Conservation (phyloP, 2,113 vertebrate genomes). For the Tangachromis dhanisi region DNA sequence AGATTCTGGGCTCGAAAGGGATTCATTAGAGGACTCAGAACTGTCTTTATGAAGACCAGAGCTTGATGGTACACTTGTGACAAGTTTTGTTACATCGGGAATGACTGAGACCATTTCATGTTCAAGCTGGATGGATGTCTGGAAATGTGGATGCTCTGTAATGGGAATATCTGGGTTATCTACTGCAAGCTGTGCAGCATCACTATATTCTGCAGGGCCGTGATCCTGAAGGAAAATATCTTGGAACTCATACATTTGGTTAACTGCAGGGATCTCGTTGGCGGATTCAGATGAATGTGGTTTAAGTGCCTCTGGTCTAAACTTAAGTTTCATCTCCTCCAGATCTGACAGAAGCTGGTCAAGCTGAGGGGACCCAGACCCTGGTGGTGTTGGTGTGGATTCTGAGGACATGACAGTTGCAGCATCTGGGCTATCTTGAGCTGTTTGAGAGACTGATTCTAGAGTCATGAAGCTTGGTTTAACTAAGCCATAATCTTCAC, state of each 20-base stretch:
- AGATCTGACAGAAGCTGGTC: constrained; percentile 42
- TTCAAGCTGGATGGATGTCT: background rate
- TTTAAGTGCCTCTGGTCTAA: background rate
- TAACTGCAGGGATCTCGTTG: background rate
- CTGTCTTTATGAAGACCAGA: background rate
- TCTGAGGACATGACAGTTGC: background rate
- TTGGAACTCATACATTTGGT: background rate
- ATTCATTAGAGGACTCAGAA: background rate
- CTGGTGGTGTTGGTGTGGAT: background rate
- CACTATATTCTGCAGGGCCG: background rate
- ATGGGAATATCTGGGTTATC: background rate
- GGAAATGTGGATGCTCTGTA: background rate
- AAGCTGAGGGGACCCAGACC: constrained; percentile 34
- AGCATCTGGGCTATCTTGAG: background rate
- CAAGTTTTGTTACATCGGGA: constrained; percentile 11
- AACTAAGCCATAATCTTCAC: background rate
- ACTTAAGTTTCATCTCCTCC: constrained; percentile 37
- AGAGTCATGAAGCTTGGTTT: background rate
- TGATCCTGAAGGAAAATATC: constrained; percentile 3
- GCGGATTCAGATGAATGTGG: background rate
- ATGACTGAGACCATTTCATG: background rate
- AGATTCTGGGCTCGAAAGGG: background rate
- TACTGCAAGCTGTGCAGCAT: background rate
- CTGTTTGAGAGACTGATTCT: constrained; percentile 11
- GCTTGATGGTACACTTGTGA: background rate